Conservation (phyloP, 2,797 vertebrate species). For the Peromyscus eremicus region DNA sequence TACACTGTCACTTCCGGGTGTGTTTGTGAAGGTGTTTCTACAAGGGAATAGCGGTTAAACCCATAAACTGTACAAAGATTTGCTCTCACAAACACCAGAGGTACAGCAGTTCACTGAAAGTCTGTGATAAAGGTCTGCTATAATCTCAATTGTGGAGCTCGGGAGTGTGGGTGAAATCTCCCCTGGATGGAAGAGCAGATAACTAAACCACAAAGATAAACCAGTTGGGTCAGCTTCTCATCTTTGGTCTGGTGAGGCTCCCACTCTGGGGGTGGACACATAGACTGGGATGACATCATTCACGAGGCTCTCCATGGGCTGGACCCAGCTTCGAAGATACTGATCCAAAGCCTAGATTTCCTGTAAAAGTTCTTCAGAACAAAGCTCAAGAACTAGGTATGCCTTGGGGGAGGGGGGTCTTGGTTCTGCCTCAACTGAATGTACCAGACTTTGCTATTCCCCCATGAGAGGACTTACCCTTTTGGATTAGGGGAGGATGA, state of each 20-base stretch:
- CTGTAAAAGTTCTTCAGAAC: slow-evolving; percentile 11
- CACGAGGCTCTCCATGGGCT: slow-evolving; percentile 24
- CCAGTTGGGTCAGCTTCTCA: not conserved
- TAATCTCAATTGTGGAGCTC: not conserved
- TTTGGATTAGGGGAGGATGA: too few relatives aligned
- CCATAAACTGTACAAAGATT: not conserved
- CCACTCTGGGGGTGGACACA: not conserved
- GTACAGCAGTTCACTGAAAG: not conserved
- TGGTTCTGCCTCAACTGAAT: too few relatives aligned
- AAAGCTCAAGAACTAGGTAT: not conserved
- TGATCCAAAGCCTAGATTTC: not conserved
- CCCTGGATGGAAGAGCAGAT: slow-evolving; percentile 5
- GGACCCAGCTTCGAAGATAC: not conserved
- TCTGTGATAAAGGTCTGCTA: not conserved
- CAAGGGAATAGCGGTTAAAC: not conserved
- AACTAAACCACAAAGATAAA: slow-evolving; percentile 12
- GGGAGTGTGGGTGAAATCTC: not conserved
- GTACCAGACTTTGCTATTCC: too few relatives aligned
- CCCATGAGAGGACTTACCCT: too few relatives aligned
- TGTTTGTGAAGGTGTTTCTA: not conserved
- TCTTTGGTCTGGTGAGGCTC: not conserved
- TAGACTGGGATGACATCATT: not conserved
- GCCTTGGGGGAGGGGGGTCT: too few relatives aligned
- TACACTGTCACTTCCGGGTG: not conserved
- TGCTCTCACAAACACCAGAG: not conserved